These are phyloP conservation scores for Eulemur rubriventer DNA, from an alignment of 2,797 vertebrate genomes.

Conservation along the genomic window DNA sequence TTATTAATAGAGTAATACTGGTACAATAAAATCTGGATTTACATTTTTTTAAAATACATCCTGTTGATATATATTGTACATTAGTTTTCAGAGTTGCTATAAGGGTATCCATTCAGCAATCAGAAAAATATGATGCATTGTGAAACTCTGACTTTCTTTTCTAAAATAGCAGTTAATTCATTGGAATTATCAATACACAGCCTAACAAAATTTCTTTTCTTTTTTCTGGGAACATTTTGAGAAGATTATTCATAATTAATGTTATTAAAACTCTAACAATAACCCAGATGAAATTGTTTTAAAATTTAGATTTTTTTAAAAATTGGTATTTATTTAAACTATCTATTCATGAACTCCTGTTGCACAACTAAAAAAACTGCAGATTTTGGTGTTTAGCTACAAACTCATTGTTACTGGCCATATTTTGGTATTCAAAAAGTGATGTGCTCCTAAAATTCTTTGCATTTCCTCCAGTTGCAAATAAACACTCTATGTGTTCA, in stretches of 20 bases:
- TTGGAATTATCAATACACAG: not conserved
- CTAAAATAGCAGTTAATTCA: slow-evolving; percentile 29
- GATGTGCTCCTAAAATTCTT: slow-evolving; percentile 71
- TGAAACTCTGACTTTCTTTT: slow-evolving; percentile 70
- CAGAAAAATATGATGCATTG: not conserved
- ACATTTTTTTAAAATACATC: not conserved
- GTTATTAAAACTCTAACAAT: not conserved
- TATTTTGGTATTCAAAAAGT: slow-evolving; percentile 10
- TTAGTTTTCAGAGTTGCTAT: not conserved
- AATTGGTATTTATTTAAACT: not conserved
- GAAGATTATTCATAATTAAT: slow-evolving; percentile 21
- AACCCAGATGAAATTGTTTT: not conserved
- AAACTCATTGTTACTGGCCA: not conserved
- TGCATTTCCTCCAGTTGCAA: slow-evolving; percentile 75
- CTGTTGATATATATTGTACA: not conserved
- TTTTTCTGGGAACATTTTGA: slow-evolving; percentile 55
- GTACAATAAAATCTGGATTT: slow-evolving; percentile 6
- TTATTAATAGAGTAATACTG: not conserved
- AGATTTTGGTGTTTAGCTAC: slow-evolving; percentile 26
- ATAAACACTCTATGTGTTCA: slow-evolving; percentile 14
- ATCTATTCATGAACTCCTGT: slow-evolving; percentile 65
- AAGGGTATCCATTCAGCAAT: not conserved
- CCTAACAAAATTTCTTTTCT: slow-evolving; percentile 30
- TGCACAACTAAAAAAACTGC: slow-evolving; percentile 72
- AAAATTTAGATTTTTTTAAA: not conserved